Evolutionary conservation across 2,888 invertebrate species (phyloP).

Genomic region (Dromius quadrimaculatus): DNA sequence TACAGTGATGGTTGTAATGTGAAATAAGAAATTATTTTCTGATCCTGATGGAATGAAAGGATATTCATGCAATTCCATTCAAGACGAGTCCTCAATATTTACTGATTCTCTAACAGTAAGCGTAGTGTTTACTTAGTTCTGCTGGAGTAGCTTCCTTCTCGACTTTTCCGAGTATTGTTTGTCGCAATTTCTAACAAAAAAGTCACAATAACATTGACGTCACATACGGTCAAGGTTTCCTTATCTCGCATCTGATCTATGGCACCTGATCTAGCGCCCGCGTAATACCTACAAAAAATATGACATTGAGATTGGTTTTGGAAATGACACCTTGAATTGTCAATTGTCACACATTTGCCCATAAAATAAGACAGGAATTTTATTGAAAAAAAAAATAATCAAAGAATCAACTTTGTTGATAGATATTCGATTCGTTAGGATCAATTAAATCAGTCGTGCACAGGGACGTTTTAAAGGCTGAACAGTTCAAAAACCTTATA

Average conservation of each 20-base stretch:
- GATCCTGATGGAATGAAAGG: no score
- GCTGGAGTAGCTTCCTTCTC: constrained; percentile 11
- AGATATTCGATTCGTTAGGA: no score
- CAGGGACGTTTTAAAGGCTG: background rate
- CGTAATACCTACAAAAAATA: constrained; percentile 27
- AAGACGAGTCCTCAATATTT: background rate
- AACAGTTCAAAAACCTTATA: constrained; percentile 2
- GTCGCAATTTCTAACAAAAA: constrained; percentile 26
- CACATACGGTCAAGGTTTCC: constrained; percentile 39
- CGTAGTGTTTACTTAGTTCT: constrained; percentile 11
- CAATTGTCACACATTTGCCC: constrained; percentile 33
- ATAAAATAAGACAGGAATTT: no score
- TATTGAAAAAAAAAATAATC: no score
- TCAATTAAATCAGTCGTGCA: background rate
- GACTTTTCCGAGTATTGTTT: constrained; percentile 39
- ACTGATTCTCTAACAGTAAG: background rate
- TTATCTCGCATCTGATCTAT: background rate
- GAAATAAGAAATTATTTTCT: no score
- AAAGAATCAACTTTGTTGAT: no score
- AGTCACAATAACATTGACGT: constrained; percentile 32
- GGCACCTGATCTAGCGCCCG: constrained; percentile 40
- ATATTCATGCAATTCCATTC: no score
- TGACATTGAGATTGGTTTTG: constrained; percentile 30
- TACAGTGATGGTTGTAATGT: no score
- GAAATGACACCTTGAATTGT: constrained; percentile 27